Evolutionary conservation across 2,113 vertebrate genomes (phyloP), one percentile per base, ranked within the genome.

Genomic region (Saimiri boliviensis): DNA sequence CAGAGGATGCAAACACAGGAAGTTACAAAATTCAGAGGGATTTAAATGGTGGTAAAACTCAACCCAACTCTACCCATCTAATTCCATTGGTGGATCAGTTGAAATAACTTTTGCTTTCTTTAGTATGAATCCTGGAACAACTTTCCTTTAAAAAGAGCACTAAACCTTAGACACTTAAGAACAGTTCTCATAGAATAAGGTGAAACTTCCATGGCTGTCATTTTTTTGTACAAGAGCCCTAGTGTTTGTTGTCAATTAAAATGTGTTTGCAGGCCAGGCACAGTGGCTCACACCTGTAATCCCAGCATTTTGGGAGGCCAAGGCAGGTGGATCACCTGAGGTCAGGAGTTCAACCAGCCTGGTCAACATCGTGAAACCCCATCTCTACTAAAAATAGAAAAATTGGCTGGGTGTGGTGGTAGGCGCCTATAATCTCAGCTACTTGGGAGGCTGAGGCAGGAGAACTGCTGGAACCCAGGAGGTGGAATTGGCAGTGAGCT

Each of bases 141-240:
- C 35, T 42, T 54, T 96, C n/a, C 68, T 96, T 14, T 12, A 16
- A 25, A 74, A 86, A 94, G 80, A 74, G 32, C 52, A 58, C 37
- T 54, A 74, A 49, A 77, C 30, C 73, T 79, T 54, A 94, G 89
- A 96, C 10, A 74, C 40, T 71, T 49, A 87, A 54, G 40, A 91
- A 89, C 14, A 42, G 84, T 93, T 84, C 56, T 94, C 60, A 92
- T 10, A 74, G 88, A 60, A 40, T 37, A 86, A 94, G 52, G 10
- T 87, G 25, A 63, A 49, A 73, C n/a, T 68, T 42, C 70, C 13
- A 76, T 35, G 68, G 60, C 79, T 88, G 60, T n/a, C 21, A 79
- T 74, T 83, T 60, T 93, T 97, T 89, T 94, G 32, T 86, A 80
- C n/a, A 91, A 93, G 93, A 97, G 8, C 21, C 11, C 80, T 56